Conservation (phyloP, 2,113 vertebrate genomes). For the Thalassarche chlororhynchos region DNA sequence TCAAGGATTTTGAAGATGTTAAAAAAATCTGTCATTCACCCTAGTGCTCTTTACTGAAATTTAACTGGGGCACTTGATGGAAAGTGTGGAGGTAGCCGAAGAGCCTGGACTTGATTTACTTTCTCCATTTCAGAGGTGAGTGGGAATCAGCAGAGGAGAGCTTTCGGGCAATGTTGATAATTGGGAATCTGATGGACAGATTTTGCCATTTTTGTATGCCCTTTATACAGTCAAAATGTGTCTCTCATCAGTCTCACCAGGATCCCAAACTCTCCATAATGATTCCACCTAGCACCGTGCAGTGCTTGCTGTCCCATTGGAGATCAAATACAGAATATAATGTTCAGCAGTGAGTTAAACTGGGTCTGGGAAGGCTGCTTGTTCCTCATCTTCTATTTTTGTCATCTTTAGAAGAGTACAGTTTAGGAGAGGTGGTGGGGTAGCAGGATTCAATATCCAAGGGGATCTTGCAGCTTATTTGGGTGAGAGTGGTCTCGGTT, state of each 20-base stretch:
- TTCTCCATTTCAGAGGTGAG: not conserved
- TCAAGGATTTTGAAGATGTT: not conserved
- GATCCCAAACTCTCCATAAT: not conserved
- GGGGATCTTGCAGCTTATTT: not conserved
- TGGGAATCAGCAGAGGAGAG: not conserved
- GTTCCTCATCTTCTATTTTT: not conserved
- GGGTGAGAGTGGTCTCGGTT: not conserved
- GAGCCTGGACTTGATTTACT: not conserved
- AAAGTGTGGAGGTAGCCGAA: not conserved
- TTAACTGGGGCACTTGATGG: not conserved
- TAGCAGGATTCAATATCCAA: not conserved
- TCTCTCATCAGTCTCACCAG: not conserved
- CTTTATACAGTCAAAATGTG: not conserved
- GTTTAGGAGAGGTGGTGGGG: not conserved
- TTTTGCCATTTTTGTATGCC: not conserved
- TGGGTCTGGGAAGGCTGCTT: not conserved
- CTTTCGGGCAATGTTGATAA: not conserved
- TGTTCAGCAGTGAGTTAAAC: not conserved
- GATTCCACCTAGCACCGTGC: not conserved
- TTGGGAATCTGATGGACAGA: not conserved
- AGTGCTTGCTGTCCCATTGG: not conserved
- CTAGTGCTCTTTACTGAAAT: not conserved
- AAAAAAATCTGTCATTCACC: not conserved
- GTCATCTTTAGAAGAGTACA: not conserved
- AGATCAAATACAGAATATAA: not conserved